Evolutionary conservation across 1,140 invertebrate species (phyloP).

Genomic region (Pseudomyrmex cubaensis): DNA sequence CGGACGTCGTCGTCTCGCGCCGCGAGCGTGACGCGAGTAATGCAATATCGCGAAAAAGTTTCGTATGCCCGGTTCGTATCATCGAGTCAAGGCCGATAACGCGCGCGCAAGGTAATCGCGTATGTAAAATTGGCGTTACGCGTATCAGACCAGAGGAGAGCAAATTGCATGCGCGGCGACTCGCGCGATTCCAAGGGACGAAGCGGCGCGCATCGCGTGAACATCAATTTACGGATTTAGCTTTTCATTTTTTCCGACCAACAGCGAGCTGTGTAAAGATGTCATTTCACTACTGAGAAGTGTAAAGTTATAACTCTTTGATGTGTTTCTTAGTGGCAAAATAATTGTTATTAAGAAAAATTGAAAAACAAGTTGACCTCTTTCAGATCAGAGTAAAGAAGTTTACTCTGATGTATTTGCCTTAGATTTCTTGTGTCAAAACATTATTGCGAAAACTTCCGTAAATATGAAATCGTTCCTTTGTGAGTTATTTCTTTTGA

Average conservation of each 20-base stretch:
- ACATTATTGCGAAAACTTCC: no score
- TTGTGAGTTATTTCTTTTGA: neutral
- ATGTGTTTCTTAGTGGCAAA: no score
- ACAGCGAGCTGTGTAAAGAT: neutral
- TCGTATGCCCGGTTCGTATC: neutral
- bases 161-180: constrained; percentile 60
- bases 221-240: constrained; percentile 15
- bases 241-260: constrained; percentile 25
- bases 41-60: constrained; percentile 21
- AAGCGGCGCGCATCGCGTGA: constrained; percentile 14
- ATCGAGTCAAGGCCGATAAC: constrained; percentile 12
- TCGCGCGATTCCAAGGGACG: constrained; percentile 51
- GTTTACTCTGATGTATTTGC: no score
- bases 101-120: constrained; percentile 4
- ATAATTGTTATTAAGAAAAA: no score
- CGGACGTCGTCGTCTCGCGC: constrained; percentile 26
- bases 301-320: no score
- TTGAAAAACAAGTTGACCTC: no score
- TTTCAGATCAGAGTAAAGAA: no score
- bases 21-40: constrained; percentile 45
- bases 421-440: no score
- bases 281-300: no score
- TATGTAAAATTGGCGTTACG: constrained; percentile 51
- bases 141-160: constrained; percentile 50
- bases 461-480: neutral